These are phyloP conservation scores for Drosophila falleni DNA, from an alignment of 2,888 invertebrate species.

Conservation along the genomic window DNA sequence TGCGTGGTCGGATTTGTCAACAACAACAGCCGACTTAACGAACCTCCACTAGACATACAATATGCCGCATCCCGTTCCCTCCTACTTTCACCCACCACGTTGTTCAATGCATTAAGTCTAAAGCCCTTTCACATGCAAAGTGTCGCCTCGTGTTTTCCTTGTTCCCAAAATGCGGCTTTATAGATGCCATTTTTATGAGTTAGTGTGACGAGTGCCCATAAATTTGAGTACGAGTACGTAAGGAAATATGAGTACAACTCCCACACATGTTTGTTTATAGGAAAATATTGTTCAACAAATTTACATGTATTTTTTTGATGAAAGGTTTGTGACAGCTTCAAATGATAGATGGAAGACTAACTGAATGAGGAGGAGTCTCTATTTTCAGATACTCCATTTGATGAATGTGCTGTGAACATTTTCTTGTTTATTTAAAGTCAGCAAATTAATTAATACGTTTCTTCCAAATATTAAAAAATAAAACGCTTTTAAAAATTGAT, in stretches of 20 bases:
- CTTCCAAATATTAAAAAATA: not conserved
- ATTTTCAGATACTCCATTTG: slow-evolving; percentile 13
- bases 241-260: slow-evolving; percentile 12
- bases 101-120: slow-evolving; percentile 17
- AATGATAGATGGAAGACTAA: slow-evolving; percentile 53
- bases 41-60: slow-evolving; percentile 34
- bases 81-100: not conserved
- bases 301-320: slow-evolving; percentile 44
- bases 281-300: slow-evolving; percentile 21
- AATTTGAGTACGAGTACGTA: slow-evolving; percentile 57
- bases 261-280: slow-evolving; percentile 14
- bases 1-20: slow-evolving; percentile 73
- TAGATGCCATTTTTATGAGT: slow-evolving; percentile 75
- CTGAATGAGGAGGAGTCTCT: slow-evolving; percentile 29
- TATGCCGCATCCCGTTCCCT: slow-evolving; percentile 10
- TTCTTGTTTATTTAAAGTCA: slow-evolving; percentile 1
- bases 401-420: slow-evolving; percentile 49
- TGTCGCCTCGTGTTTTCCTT: slow-evolving; percentile 61
- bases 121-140: slow-evolving; percentile 73
- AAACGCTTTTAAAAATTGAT: no score
- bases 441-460: not conserved
- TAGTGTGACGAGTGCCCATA: slow-evolving; percentile 78
- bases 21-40: slow-evolving; percentile 57
- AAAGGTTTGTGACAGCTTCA: slow-evolving; percentile 52
- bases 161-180: slow-evolving; percentile 47